These are phyloP conservation scores for Buceros bicornis DNA, from an alignment of 2,797 vertebrate genomes.

Conservation along the genomic window DNA sequence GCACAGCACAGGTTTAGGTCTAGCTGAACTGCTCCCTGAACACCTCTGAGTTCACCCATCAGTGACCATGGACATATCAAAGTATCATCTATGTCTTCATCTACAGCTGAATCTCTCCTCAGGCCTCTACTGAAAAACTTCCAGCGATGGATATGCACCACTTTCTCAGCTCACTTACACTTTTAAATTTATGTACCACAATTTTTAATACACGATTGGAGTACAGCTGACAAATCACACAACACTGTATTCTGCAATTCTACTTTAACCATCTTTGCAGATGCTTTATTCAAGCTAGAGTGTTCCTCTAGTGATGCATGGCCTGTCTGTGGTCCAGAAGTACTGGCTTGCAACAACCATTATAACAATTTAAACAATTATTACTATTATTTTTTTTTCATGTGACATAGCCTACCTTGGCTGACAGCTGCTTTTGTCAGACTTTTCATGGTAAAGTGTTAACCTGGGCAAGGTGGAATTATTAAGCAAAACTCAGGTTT, in stretches of 20 bases:
- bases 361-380: not conserved
- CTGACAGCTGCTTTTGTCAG: not conserved
- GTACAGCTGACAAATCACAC: not conserved
- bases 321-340: not conserved
- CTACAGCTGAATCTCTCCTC: not conserved
- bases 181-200: not conserved
- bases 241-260: not conserved
- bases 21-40: not conserved
- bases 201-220: not conserved
- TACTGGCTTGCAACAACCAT: not conserved
- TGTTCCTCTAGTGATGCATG: fast-evolving
- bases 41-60: not conserved
- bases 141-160: not conserved
- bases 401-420: not conserved
- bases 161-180: not conserved
- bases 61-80: not conserved
- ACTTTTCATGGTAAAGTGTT: not conserved
- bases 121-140: not conserved
- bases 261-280: not conserved
- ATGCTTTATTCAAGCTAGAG: not conserved
- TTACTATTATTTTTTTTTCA: not conserved
- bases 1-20: not conserved
- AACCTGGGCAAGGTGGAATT: not conserved
- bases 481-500: not conserved
- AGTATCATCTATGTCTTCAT: not conserved